Evolutionary conservation across 2,113 vertebrate species (phyloP).

Genomic region (Pantherophis guttatus): DNA sequence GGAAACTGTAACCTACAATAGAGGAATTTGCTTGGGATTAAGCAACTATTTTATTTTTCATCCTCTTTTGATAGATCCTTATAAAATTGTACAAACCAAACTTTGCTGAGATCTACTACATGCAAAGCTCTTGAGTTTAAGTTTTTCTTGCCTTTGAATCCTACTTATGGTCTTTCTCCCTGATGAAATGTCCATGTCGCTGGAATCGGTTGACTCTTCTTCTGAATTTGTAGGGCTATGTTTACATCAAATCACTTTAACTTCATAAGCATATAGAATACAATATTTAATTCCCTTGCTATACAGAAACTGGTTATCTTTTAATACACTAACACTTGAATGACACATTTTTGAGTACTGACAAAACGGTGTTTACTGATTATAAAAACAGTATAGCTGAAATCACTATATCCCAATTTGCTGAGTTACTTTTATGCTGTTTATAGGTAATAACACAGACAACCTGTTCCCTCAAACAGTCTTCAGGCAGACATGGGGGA

Average conservation of each 20-base stretch:
- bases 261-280: background rate
- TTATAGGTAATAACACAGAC: slow-evolving; percentile 2
- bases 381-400: background rate
- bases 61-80: background rate
- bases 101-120: background rate
- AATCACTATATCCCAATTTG: slow-evolving; percentile 3
- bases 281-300: background rate
- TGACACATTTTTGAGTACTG: background rate
- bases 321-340: background rate
- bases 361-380: background rate
- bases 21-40: background rate
- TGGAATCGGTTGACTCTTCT: background rate
- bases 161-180: background rate
- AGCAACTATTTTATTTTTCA: background rate
- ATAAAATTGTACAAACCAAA: background rate
- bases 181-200: background rate
- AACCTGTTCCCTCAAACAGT: slow-evolving; percentile 3
- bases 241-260: background rate
- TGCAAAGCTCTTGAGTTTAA: background rate
- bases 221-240: background rate
- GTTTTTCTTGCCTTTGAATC: background rate
- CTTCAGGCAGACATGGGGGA: background rate
- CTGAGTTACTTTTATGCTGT: background rate
- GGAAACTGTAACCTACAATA: background rate
- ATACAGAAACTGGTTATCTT: background rate